Conservation (phyloP, 2,113 vertebrate species). For the Toxotes jaculatrix region DNA sequence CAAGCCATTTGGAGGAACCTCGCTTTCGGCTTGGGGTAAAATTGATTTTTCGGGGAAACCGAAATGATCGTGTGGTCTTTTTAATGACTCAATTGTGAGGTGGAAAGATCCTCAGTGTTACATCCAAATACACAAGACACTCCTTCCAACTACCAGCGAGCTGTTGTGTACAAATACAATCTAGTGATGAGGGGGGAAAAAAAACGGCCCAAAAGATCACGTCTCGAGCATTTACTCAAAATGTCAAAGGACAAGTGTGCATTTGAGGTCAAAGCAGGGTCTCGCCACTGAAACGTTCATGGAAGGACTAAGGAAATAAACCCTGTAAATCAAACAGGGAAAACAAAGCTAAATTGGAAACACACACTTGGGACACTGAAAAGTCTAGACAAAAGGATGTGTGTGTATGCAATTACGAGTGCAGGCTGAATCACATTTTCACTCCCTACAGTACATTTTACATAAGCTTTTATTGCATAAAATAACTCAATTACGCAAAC, state of each 20-base stretch:
- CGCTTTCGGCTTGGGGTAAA: slow-evolving; percentile 72
- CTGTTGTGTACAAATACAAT: slow-evolving; percentile 67
- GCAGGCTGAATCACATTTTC: slow-evolving; percentile 65
- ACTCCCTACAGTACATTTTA: slow-evolving; percentile 68
- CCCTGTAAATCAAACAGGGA: slow-evolving; percentile 64
- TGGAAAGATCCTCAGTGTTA: slow-evolving; percentile 76
- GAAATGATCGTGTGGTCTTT: slow-evolving; percentile 78
- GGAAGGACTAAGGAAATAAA: slow-evolving; percentile 61
- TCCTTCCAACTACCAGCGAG: slow-evolving; percentile 61
- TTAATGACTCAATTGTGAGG: slow-evolving; percentile 81
- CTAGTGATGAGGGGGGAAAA: slow-evolving; percentile 15
- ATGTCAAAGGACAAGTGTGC: slow-evolving; percentile 72
- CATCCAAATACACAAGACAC: slow-evolving; percentile 70
- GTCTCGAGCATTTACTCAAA: slow-evolving; percentile 58
- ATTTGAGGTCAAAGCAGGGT: slow-evolving; percentile 64
- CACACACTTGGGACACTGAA: slow-evolving; percentile 50
- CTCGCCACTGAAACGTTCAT: slow-evolving; percentile 45
- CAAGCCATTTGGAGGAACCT: slow-evolving; percentile 71
- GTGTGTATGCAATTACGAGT: slow-evolving; percentile 62
- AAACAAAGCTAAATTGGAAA: slow-evolving; percentile 72
- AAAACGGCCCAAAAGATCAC: slow-evolving; percentile 38
- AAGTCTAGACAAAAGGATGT: slow-evolving; percentile 76
- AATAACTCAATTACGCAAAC: slow-evolving; percentile 76
- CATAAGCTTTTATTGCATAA: slow-evolving; percentile 74
- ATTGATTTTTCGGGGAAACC: slow-evolving; percentile 76